These are phyloP conservation scores for Rotaria macrura DNA, from an alignment of 2,888 invertebrate genomes.

Conservation along the genomic window DNA sequence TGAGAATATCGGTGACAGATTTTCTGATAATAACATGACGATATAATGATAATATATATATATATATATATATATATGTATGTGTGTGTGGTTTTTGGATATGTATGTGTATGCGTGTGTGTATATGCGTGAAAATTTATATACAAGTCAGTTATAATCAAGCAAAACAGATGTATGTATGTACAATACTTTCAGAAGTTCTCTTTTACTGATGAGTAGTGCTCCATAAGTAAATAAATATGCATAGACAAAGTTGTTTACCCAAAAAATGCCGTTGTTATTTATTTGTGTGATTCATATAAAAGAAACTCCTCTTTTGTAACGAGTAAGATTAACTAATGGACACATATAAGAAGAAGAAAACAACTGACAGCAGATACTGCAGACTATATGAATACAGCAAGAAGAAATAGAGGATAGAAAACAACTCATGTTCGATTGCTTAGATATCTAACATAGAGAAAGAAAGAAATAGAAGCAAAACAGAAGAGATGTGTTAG, in stretches of 20 bases:
- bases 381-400: background rate
- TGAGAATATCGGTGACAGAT: background rate
- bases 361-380: background rate
- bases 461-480: background rate
- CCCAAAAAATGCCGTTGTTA: background rate
- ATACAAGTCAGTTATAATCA: too few species aligned
- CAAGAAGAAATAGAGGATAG: background rate
- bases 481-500: background rate
- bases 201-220: too few species aligned
- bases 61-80: too few species aligned
- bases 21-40: background rate
- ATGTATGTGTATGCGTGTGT: too few species aligned
- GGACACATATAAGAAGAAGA: background rate
- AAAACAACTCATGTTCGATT: background rate
- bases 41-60: background rate
- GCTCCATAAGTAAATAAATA: background rate
- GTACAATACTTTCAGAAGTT: too few species aligned
- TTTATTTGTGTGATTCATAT: background rate
- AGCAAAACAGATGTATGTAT: too few species aligned
- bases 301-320: background rate
- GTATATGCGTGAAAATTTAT: too few species aligned
- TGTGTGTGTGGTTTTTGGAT: too few species aligned
- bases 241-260: background rate
- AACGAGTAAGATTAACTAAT: background rate
- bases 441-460: background rate